phyloP scores from a whole-genome alignment of 2,888 invertebrate genomes.

The Serripes groenlandicus region DNA sequence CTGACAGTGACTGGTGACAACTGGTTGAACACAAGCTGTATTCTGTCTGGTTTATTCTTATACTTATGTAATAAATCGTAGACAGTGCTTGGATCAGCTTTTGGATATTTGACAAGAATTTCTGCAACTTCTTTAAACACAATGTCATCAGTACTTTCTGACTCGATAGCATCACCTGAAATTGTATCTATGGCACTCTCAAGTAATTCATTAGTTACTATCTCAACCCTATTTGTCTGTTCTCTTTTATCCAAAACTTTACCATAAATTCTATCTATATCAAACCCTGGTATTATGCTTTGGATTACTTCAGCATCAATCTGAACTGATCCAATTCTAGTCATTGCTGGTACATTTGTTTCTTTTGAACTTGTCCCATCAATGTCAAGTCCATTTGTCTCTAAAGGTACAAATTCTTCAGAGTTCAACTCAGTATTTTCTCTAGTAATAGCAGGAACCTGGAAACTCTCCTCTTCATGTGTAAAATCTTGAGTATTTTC shows the following conservation, averaged over 20 bases:
- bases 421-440: neutral
- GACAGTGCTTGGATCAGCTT: constrained; percentile 63
- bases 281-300: constrained; percentile 65
- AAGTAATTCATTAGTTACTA: constrained; percentile 75
- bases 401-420: neutral
- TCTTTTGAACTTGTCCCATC: neutral
- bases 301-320: constrained; percentile 74
- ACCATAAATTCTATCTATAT: constrained; percentile 72
- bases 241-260: constrained; percentile 68
- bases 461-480: constrained; percentile 5
- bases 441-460: neutral
- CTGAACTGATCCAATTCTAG: constrained; percentile 64
- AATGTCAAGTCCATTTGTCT: neutral
- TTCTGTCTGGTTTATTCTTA: constrained; percentile 51
- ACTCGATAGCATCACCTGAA: neutral
- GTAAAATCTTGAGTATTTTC: constrained; percentile 24
- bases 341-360: neutral
- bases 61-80: constrained; percentile 64
- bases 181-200: constrained; percentile 51
- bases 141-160: constrained; percentile 29
- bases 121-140: constrained; percentile 70
- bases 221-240: constrained; percentile 73
- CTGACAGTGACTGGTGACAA: neutral
- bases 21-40: constrained; percentile 63
- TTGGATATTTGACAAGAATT: constrained; percentile 64